Evolutionary conservation across 2,888 invertebrate genomes (phyloP).

Genomic region (Nemurella pictetii): DNA sequence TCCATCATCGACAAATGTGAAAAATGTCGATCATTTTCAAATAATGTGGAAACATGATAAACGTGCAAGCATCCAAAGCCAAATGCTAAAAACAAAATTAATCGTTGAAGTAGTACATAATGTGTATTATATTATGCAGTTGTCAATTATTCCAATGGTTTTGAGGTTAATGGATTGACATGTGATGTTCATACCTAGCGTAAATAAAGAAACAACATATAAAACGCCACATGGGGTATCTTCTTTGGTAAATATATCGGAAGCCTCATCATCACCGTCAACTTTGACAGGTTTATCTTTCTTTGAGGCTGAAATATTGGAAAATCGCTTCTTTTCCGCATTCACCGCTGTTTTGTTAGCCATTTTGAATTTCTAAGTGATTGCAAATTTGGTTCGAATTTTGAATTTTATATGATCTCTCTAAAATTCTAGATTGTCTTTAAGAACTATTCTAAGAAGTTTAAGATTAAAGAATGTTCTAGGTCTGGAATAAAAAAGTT

Average conservation of each 20-base stretch:
- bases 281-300: background rate
- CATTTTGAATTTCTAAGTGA: background rate
- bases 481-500: no score
- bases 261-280: background rate
- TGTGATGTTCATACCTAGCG: background rate
- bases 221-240: background rate
- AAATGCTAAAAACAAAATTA: slow-evolving; percentile 56
- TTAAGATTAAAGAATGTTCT: no score
- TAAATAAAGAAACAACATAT: slow-evolving; percentile 10
- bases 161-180: background rate
- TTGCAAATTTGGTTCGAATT: no score
- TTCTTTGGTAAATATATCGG: background rate
- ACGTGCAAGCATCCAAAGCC: slow-evolving; percentile 62
- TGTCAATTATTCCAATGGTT: background rate
- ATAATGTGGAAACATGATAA: slow-evolving; percentile 70
- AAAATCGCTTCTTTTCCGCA: background rate
- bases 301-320: background rate
- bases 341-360: background rate
- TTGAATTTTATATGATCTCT: no score
- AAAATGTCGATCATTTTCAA: slow-evolving; percentile 84
- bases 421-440: no score
- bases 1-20: slow-evolving; percentile 80
- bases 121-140: no score
- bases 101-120: background rate
- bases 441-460: no score